Evolutionary conservation across 2,888 invertebrate genomes (phyloP).

Genomic region (Suillia variegata): DNA sequence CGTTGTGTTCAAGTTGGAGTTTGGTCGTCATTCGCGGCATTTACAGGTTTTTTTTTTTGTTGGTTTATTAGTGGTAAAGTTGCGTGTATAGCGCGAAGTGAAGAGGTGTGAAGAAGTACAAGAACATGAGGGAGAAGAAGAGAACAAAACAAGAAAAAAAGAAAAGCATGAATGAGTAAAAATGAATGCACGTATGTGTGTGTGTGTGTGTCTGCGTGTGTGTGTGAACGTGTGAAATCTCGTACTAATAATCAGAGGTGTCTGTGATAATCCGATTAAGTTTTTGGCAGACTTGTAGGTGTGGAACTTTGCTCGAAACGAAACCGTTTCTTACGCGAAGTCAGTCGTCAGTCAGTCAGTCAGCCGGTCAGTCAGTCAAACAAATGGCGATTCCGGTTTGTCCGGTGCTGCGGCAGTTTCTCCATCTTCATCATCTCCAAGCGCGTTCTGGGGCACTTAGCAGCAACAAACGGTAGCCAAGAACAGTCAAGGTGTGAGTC

Average conservation of each 20-base stretch:
- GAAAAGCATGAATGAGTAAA: conserved; percentile 18
- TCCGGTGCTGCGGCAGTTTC: not conserved
- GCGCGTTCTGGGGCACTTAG: too few relatives aligned
- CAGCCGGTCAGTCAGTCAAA: too few relatives aligned
- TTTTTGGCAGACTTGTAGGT: conserved; percentile 11
- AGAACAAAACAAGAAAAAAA: conserved; percentile 20
- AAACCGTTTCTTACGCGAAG: not conserved
- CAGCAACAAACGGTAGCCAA: too few relatives aligned
- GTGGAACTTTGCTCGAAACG: too few relatives aligned
- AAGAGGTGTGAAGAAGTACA: conserved; percentile 14
- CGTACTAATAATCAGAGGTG: not conserved
- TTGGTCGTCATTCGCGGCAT: too few relatives aligned
- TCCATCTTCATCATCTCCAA: too few relatives aligned
- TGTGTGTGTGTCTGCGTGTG: conserved; percentile 18
- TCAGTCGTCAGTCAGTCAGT: not conserved
- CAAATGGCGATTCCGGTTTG: conserved; percentile 15
- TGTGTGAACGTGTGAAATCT: conserved; percentile 15
- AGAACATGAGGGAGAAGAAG: conserved; percentile 16
- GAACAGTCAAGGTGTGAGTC: not conserved
- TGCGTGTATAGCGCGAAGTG: conserved; percentile 2
- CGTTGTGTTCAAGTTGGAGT: conserved; percentile 1
- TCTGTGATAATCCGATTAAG: conserved; percentile 15
- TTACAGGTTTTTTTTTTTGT: too few relatives aligned
- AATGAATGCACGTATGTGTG: conserved; percentile 15
- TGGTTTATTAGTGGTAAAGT: not conserved